Evolutionary conservation across 2,797 vertebrate genomes (phyloP).

Genomic region (Petrocephalus sullivani): DNA sequence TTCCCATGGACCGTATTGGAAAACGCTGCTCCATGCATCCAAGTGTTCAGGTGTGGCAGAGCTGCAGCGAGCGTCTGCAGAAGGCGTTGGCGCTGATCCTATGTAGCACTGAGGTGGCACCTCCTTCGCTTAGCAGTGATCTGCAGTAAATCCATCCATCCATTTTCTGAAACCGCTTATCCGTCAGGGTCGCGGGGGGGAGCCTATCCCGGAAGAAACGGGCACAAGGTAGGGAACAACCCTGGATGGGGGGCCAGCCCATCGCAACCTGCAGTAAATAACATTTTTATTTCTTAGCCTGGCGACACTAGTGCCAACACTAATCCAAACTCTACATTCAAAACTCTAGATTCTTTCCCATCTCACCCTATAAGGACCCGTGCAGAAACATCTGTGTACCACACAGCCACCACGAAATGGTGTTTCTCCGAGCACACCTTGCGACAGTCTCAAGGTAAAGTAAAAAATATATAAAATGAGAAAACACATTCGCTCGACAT

Average conservation of each 20-base stretch:
- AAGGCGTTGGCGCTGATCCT: neutral
- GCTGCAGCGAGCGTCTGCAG: neutral
- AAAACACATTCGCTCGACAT: neutral
- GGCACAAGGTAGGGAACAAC: too few species aligned
- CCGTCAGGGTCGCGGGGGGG: too few species aligned
- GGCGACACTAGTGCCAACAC: neutral
- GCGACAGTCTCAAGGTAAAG: neutral
- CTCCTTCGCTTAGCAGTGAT: neutral
- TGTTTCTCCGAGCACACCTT: neutral
- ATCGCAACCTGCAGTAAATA: neutral
- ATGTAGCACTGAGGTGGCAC: neutral
- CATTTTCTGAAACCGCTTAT: too few species aligned
- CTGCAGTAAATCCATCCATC: neutral
- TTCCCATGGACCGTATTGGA: neutral
- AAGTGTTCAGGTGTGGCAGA: neutral
- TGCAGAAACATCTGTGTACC: neutral
- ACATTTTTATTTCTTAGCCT: neutral
- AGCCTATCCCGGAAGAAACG: too few species aligned
- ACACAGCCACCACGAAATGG: neutral
- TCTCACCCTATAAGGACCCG: neutral
- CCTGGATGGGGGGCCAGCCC: too few species aligned
- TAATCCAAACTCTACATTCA: neutral
- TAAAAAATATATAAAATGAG: neutral
- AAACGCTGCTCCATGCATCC: neutral
- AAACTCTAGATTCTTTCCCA: neutral